These are phyloP conservation scores for Pteromalus puparum DNA, from an alignment of 1,140 invertebrate genomes.

Conservation along the genomic window DNA sequence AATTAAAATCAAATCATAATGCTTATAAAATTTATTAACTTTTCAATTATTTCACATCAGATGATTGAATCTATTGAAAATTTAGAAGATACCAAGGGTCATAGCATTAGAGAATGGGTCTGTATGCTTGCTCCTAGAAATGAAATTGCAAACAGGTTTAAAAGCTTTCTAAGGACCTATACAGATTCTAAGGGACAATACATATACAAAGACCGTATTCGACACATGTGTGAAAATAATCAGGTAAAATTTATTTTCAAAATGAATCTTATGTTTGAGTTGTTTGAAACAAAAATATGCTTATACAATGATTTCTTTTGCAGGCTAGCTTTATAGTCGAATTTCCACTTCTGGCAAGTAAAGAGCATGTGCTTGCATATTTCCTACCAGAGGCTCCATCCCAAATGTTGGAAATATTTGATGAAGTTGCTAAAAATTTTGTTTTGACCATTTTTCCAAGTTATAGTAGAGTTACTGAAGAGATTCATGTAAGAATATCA, in stretches of 20 bases:
- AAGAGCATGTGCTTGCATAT: constrained; percentile 95
- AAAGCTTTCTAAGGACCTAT: constrained; percentile 95
- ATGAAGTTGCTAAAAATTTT: constrained; percentile 95
- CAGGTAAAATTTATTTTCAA: constrained; percentile 65
- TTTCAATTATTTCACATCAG: constrained; percentile 66
- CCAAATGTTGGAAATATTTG: constrained; percentile 97
- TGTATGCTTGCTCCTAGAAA: constrained; percentile 95
- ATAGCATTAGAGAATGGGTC: constrained; percentile 96
- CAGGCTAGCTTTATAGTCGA: constrained; percentile 94
- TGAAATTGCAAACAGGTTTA: constrained; percentile 98
- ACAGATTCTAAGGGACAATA: constrained; percentile 91
- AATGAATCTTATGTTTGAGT: background rate
- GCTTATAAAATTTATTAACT: constrained; percentile 20
- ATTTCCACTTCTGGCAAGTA: constrained; percentile 91
- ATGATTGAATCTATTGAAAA: constrained; percentile 98
- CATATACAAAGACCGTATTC: constrained; percentile 94
- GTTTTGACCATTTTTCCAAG: constrained; percentile 96
- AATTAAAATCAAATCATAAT: constrained; percentile 10
- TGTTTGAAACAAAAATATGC: constrained; percentile 16
- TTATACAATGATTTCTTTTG: constrained; percentile 49
- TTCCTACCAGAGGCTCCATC: constrained; percentile 98
- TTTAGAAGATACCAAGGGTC: constrained; percentile 95
- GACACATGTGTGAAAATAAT: constrained; percentile 96
- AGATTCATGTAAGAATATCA: constrained; percentile 96
- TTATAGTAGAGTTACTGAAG: constrained; percentile 94